Base-by-base conservation (phyloP, 2,888 invertebrate species). In the Strigamia maritima region DNA sequence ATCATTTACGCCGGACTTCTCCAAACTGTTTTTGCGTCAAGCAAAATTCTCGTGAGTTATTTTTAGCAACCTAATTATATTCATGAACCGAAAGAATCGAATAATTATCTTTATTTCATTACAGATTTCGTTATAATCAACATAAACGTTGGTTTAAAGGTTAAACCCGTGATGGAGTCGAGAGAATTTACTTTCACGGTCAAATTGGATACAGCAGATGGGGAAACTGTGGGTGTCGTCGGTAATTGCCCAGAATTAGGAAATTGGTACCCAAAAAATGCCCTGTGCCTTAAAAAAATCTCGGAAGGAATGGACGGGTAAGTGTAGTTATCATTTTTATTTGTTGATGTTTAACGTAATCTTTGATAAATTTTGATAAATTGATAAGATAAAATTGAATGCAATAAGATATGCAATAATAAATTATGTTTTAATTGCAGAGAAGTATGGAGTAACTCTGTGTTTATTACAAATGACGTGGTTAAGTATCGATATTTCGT, bases 201-300 rank as follows among this genome's bases (percentile, higher is more conserved):
- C 79, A 82, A 89, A 83, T 87, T 88, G 24, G 84, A 88, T 81
- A 84, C 92, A 49, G 86, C 85, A 78, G 85, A 88, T 0, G 90
- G 89, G 80, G 93, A 94, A 86, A 88, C 87, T 80, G 88, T 94
- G 26, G 92, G 91, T 83, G 87, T 94, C 77, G 90, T 91, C 28
- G 94, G 94, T 65, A 91, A 89, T 84, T 90, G 89, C 80, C 85
- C 87, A 31, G 89, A 90, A 81, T 87, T 94, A 77, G 94, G 94
- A 4, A 89, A 89, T 82, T 94, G 94, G 94, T 88, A 90, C 81
- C 89, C 90, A 54, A 88, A 88, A 76, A 88, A 88, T 82, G 89
- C 90, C 80, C 85, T 91, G 2, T 84, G 89, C 16, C 86, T 94
- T 82, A 82, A 81, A 82, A 79, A 83, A 82, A 24, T 60, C 80